Evolutionary conservation across 2,797 vertebrate species (phyloP).

Genomic region (Clarias laeviceps): DNA sequence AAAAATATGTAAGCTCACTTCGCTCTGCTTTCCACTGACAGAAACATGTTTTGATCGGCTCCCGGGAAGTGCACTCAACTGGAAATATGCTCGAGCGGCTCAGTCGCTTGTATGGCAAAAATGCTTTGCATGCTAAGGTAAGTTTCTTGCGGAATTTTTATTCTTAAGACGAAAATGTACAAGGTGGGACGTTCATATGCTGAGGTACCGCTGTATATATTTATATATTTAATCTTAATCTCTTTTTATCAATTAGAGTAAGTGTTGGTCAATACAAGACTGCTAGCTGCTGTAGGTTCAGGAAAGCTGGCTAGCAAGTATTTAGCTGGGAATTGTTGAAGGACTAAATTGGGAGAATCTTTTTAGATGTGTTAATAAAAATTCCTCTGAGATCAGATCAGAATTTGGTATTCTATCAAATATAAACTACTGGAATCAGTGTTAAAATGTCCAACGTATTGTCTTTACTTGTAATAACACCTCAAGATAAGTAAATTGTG

Average conservation of each 20-base stretch:
- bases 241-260: not conserved
- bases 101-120: no score
- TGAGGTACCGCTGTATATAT: no score
- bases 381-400: not conserved
- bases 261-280: not conserved
- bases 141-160: no score
- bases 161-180: no score
- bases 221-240: no score
- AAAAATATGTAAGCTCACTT: no score
- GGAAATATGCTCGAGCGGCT: no score
- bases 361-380: not conserved
- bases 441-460: not conserved
- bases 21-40: no score
- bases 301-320: not conserved
- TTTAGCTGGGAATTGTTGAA: not conserved
- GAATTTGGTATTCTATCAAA: not conserved
- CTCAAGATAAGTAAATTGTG: not conserved
- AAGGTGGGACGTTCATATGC: no score
- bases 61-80: no score
- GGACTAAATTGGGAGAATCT: not conserved
- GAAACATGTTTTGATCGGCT: no score
- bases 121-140: no score
- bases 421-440: not conserved
- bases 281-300: not conserved
- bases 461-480: not conserved